These are phyloP conservation scores for Scaeva pyrastri DNA, from an alignment of 2,888 invertebrate species.

Conservation along the genomic window DNA sequence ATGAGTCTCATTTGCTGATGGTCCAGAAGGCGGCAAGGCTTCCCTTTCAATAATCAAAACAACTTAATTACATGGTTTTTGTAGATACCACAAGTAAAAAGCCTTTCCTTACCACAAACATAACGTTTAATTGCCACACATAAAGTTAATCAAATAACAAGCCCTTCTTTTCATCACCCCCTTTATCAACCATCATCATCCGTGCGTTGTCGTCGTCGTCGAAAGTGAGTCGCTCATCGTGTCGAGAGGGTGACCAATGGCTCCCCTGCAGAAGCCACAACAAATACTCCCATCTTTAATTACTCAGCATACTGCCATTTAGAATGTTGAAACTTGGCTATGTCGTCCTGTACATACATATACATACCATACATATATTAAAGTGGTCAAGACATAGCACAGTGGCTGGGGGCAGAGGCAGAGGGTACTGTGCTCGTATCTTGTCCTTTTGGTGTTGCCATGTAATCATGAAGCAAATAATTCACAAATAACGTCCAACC, in stretches of 20 bases:
- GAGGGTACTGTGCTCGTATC: conserved; percentile 21
- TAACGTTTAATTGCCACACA: conserved; percentile 71
- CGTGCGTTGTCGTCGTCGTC: too few species aligned
- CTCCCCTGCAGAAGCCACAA: background rate
- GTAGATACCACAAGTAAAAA: conserved; percentile 26
- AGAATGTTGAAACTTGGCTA: conserved; percentile 19
- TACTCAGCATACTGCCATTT: background rate
- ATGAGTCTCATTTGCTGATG: conserved; percentile 16
- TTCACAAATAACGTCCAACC: conserved; percentile 41
- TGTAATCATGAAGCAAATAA: conserved; percentile 67
- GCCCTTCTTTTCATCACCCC: conserved; percentile 38
- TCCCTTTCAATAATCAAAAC: conserved; percentile 54
- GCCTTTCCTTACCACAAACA: conserved; percentile 23
- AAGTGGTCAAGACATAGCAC: conserved; percentile 62
- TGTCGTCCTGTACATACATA: conserved; percentile 16
- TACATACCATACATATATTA: conserved; percentile 1
- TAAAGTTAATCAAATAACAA: conserved; percentile 67
- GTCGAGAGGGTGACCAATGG: too few species aligned
- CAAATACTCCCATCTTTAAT: conserved; percentile 46
- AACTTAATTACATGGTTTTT: conserved; percentile 60
- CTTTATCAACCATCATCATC: background rate
- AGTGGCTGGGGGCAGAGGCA: too few species aligned
- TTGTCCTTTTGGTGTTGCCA: conserved; percentile 1
- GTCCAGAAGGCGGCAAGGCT: background rate
- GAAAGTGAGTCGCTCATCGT: too few species aligned